Conservation (phyloP, 2,797 vertebrate genomes). For the Bufotes viridis region DNA sequence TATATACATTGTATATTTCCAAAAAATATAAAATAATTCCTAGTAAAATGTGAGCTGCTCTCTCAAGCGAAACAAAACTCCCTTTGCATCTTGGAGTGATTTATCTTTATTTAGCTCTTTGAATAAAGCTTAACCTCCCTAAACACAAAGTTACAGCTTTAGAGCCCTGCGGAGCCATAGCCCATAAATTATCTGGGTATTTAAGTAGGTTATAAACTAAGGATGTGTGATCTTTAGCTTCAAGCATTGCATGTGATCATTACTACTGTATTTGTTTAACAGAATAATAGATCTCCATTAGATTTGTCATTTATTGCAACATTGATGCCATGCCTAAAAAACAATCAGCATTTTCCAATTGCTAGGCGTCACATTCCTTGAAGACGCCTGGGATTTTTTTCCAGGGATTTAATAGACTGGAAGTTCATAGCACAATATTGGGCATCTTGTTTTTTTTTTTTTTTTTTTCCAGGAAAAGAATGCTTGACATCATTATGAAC, state of each 20-base stretch:
- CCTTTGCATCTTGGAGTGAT: conserved; percentile 45
- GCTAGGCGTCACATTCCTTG: not conserved
- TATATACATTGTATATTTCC: too few species aligned
- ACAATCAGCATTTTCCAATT: conserved; percentile 19
- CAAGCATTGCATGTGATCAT: conserved; percentile 53
- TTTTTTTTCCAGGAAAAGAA: conserved; percentile 45
- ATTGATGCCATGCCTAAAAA: conserved; percentile 15
- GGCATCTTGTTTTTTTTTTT: conserved; percentile 22
- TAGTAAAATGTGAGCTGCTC: conserved; percentile 2
- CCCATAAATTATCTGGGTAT: conserved; percentile 38
- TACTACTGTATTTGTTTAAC: conserved; percentile 54
- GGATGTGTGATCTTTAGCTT: conserved; percentile 42
- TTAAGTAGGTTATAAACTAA: conserved; percentile 38
- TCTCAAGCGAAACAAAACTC: conserved; percentile 8
- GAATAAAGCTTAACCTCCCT: conserved; percentile 50
- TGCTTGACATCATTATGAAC: conserved; percentile 71
- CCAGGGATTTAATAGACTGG: conserved; percentile 9
- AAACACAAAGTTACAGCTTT: conserved; percentile 40
- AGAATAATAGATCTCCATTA: conserved; percentile 30
- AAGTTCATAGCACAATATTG: conserved; percentile 36
- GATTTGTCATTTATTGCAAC: conserved; percentile 36
- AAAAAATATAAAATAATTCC: too few species aligned
- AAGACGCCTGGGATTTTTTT: not conserved
- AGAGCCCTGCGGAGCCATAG: conserved; percentile 22
- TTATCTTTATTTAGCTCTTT: conserved; percentile 41